phyloP scores from a whole-genome alignment of 1,140 invertebrate genomes.

The Lepidurus arcticus region DNA sequence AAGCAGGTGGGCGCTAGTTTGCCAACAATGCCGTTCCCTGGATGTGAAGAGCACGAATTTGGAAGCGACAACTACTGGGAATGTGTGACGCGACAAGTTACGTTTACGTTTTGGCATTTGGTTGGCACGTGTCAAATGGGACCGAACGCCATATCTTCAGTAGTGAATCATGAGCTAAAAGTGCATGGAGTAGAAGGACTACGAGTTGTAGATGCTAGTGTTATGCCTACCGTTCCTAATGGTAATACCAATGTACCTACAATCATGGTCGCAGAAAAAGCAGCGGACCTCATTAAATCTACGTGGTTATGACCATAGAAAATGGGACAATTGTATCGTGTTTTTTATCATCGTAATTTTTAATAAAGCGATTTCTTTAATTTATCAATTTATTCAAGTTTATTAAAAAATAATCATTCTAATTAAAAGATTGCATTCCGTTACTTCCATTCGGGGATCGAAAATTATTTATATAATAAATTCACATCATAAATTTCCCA shows the following conservation, averaged over 20 bases:
- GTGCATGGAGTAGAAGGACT: slow-evolving; percentile 41
- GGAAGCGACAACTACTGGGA: slow-evolving; percentile 73
- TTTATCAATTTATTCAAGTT: too few relatives aligned
- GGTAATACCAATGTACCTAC: slow-evolving; percentile 36
- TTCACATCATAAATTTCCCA: too few relatives aligned
- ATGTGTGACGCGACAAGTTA: slow-evolving; percentile 74
- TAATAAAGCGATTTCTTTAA: too few relatives aligned
- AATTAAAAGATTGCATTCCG: too few relatives aligned
- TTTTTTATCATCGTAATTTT: too few relatives aligned
- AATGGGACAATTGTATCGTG: too few relatives aligned
- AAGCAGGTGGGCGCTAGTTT: slow-evolving; percentile 27
- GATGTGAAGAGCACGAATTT: slow-evolving; percentile 66
- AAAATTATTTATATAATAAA: too few relatives aligned
- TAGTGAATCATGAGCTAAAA: slow-evolving; percentile 39
- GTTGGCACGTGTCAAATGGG: slow-evolving; percentile 40
- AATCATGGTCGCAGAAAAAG: slow-evolving; percentile 33
- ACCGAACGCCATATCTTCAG: slow-evolving; percentile 34
- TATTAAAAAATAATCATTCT: too few relatives aligned
- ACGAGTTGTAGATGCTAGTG: slow-evolving; percentile 43
- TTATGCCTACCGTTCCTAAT: slow-evolving; percentile 42
- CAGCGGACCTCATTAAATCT: slow-evolving; percentile 27
- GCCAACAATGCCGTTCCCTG: slow-evolving; percentile 57
- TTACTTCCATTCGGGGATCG: too few relatives aligned
- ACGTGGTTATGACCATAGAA: not conserved
- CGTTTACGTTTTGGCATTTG: slow-evolving; percentile 71